Base-by-base conservation (phyloP, 2,888 invertebrate species). In the Julus scanicus region DNA sequence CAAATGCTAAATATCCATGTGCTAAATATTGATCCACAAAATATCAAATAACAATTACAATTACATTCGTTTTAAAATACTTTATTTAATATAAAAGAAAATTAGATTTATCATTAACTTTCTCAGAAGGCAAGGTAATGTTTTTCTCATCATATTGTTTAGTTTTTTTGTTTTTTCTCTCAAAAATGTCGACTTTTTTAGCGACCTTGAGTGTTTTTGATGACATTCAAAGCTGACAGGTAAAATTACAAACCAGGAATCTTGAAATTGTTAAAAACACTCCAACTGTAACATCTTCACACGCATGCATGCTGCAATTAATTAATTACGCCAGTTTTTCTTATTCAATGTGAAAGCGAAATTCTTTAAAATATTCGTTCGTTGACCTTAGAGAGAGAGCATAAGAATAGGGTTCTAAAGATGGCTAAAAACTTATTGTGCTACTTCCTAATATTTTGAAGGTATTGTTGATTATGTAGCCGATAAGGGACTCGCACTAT, bases 361-460 rank as follows among this genome's bases (percentile, higher is more conserved):
- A 63, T 63, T 63, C 63, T 63, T 63, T 17, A 5, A 63, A 63
- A 63, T 63, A 63, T 63, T 63, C 63, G 63, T 63, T 63, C 63
- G 20, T 63, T 63, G 63, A 63, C 63, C 63, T 20, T 63, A 63
- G 20, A 63, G 63, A 20, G 63, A 63, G 63, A 63, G 63, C 1
- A 20, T 20, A 20, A 63, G 20, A 63, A 63, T 63, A 63, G 63
- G n/a, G 63, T 63, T 63, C 63, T 20, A n/a, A 63, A 63, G 20
- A 63, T 63, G 63, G 63, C 63, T n/a, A 63, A 63, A 63, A 63
- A n/a, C 44, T n/a, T 63, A 63, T 63, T 63, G 63, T 63, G 20
- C 20, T 20, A n/a, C 63, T 63, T 63, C 63, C 63, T 63, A 63
- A 20, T 20, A 63, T 63, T 63, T 63, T 20, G 8, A 20, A 63